Base-by-base conservation (phyloP, 2,888 invertebrate genomes). In the Campaea margaritaria region DNA sequence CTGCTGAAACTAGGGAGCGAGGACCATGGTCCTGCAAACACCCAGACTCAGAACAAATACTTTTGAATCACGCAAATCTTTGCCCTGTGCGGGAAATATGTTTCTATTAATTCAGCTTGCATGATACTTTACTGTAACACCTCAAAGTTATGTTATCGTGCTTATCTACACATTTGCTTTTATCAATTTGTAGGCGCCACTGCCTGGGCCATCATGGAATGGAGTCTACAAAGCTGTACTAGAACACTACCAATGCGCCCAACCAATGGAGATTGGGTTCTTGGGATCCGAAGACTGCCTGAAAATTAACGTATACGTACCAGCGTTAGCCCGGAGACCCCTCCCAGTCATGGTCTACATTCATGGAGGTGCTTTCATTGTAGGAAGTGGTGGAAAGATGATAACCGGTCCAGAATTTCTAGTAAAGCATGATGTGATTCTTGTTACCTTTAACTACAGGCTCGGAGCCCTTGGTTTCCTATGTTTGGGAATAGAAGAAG, bases 361-460 rank as follows among this genome's bases (percentile, higher is more conserved):
- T n/a, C 88, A 89, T 36, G 89, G 89, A 31, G 89, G 89, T 39
- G 88, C 83, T 13, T 89, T 87, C 55, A 45, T 83, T 0, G 0
- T 84, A 0, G 88, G 89, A n/a, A 84, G 76, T 61, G 89, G 87
- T 3, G 85, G 87, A 11, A 86, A 86, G 69, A 50, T 83, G 3
- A 0, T 87, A 0, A 74, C 81, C 21, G 84, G 77, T 2, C 85
- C 89, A 31, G 82, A 86, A 14, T 87, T 85, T 54, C 62, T 89
- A 31, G 74, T 88, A 1, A 76, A 75, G 49, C 81, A 83, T 41
- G 79, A 83, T 27, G 83, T 89, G 0, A 85, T 89, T 55, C 53
- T 89, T 53, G 87, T 87, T 0, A 83, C 88, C 5, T 83, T 89
- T 55, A 86, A 89, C 61, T 87, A 89, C 58, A 82, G 89, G 69